These are phyloP conservation scores for Gonioctena quinquepunctata DNA, from an alignment of 1,140 invertebrate species.

Conservation along the genomic window DNA sequence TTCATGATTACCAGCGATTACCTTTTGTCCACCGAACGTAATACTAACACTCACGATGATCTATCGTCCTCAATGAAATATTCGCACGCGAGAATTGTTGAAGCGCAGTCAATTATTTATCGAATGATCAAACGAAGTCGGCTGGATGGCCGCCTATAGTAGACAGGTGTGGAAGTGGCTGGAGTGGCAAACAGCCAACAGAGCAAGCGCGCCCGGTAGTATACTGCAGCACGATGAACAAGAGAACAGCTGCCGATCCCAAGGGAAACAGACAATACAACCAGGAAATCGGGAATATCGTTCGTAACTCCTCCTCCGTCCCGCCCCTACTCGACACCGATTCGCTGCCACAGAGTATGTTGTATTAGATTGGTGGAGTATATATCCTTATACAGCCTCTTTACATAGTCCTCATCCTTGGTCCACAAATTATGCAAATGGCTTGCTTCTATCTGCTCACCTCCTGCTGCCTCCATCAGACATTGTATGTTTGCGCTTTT, in stretches of 20 bases:
- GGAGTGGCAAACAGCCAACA: constrained; percentile 12
- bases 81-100: no score
- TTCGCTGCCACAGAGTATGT: constrained; percentile 1
- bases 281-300: not conserved
- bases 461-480: constrained; percentile 15
- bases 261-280: not conserved
- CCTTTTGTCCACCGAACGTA: no score
- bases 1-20: no score
- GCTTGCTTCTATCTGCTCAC: constrained; percentile 17
- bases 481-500: constrained; percentile 23
- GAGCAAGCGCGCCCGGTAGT: constrained; percentile 3
- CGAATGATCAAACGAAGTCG: constrained; percentile 9
- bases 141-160: constrained; percentile 16
- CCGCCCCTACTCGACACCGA: not conserved
- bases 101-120: no score
- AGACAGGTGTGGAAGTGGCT: not conserved
- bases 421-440: constrained; percentile 25
- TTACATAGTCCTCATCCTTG: constrained; percentile 19
- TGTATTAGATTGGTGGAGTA: constrained; percentile 1
- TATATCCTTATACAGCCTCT: constrained; percentile 9
- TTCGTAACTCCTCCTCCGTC: not conserved
- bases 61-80: no score
- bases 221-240: constrained; percentile 13
- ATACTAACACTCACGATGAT: no score
- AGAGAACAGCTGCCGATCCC: constrained; percentile 25